Evolutionary conservation across 2,797 vertebrate genomes (phyloP).

Genomic region (Xenops minutus): DNA sequence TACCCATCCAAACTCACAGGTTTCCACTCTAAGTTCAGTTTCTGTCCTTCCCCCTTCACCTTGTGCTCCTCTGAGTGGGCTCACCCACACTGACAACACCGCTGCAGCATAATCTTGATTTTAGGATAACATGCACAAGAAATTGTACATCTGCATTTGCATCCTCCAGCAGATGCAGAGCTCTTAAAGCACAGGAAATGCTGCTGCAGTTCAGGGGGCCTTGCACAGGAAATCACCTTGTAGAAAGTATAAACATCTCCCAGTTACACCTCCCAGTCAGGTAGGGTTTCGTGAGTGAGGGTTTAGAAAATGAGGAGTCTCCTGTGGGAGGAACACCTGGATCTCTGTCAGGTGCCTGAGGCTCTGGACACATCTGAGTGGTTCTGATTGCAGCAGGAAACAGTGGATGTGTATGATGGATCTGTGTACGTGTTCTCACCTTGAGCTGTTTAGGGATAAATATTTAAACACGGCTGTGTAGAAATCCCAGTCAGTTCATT

Average conservation of each 20-base stretch:
- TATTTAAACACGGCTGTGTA: neutral
- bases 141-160: neutral
- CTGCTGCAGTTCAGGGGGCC: neutral
- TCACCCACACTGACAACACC: neutral
- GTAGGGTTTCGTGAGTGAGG: neutral
- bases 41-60: neutral
- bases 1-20: neutral
- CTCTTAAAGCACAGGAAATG: neutral
- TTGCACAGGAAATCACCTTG: neutral
- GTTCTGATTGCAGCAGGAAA: neutral
- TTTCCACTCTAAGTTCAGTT: neutral
- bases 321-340: neutral
- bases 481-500: neutral
- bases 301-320: neutral
- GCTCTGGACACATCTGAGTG: neutral
- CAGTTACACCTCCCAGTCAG: neutral
- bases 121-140: neutral
- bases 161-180: neutral
- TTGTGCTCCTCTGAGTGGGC: neutral
- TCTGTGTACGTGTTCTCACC: neutral
- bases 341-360: neutral
- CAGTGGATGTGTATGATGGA: neutral
- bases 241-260: neutral
- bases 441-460: constrained; percentile 13
- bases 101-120: neutral